phyloP scores from a whole-genome alignment of 2,888 invertebrate genomes.

The Ctena decussata region DNA sequence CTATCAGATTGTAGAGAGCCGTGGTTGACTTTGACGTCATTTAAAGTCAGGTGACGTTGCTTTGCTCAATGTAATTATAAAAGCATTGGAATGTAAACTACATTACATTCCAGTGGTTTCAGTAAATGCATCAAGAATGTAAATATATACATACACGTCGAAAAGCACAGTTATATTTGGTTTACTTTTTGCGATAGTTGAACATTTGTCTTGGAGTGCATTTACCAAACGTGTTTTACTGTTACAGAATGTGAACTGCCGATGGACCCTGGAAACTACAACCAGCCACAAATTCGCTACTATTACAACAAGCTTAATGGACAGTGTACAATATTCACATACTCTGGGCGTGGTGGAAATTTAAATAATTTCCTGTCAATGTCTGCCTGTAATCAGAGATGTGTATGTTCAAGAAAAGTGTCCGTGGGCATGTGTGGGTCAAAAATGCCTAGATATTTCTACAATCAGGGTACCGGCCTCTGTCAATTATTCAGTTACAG shows the following conservation, averaged over 20 bases:
- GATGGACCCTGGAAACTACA: not conserved
- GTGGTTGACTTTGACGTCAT: no score
- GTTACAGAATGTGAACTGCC: slow-evolving; percentile 1
- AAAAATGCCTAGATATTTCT: not conserved
- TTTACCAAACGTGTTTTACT: no score
- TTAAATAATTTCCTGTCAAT: not conserved
- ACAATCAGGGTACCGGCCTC: not conserved
- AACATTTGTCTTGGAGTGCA: no score
- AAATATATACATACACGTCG: no score
- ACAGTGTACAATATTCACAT: not conserved
- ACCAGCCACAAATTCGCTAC: not conserved
- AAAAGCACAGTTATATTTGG: no score
- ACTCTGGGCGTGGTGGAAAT: slow-evolving; percentile 4
- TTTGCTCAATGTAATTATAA: no score
- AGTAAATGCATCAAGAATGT: no score
- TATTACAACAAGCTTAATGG: not conserved
- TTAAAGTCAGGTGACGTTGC: no score
- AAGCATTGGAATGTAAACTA: no score
- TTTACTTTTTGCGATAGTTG: no score
- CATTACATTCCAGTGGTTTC: no score
- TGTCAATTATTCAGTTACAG: not conserved
- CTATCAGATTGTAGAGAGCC: no score
- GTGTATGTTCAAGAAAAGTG: not conserved
- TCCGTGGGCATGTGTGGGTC: not conserved
- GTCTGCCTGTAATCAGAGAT: not conserved